Percentiles rank a stretch among this genome's conserved stretches.
phyloP scores from a whole-genome alignment of 2,888 invertebrate genomes.

The Pycnomerus fuliginosus region DNA sequence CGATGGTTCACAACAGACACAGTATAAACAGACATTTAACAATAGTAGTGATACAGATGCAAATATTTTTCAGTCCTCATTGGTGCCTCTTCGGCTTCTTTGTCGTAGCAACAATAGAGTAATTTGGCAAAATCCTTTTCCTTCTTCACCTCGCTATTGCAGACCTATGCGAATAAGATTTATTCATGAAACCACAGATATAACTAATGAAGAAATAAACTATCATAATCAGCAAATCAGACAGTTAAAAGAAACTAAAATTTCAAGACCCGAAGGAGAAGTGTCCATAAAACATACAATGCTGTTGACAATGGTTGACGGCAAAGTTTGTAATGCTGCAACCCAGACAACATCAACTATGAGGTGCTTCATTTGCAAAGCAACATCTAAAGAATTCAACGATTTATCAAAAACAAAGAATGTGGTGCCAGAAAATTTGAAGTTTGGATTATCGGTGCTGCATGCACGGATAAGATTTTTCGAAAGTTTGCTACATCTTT shows the following conservation, averaged over 20 bases:
- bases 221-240: constrained; percentile 19
- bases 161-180: constrained; percentile 38
- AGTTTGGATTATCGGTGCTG: constrained; percentile 23
- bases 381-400: constrained; percentile 1
- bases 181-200: constrained; percentile 30
- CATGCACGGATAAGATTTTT: constrained; percentile 26
- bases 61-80: constrained; percentile 38
- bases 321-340: constrained; percentile 36
- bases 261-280: background rate
- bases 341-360: constrained; percentile 30
- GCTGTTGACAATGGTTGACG: constrained; percentile 34
- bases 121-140: constrained; percentile 38
- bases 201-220: constrained; percentile 33
- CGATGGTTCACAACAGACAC: constrained; percentile 34
- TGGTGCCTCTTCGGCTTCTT: constrained; percentile 29
- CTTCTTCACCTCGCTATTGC: constrained; percentile 37
- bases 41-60: constrained; percentile 26
- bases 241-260: background rate
- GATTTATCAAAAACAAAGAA: no score
- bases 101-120: constrained; percentile 21
- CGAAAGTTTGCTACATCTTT: constrained; percentile 12
- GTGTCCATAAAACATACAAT: constrained; percentile 11
- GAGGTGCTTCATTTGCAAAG: constrained; percentile 33
- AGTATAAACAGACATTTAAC: constrained; percentile 36
- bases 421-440: background rate